Evolutionary conservation across 2,797 vertebrate genomes (phyloP).

Genomic region (Arrhamphus sclerolepis): DNA sequence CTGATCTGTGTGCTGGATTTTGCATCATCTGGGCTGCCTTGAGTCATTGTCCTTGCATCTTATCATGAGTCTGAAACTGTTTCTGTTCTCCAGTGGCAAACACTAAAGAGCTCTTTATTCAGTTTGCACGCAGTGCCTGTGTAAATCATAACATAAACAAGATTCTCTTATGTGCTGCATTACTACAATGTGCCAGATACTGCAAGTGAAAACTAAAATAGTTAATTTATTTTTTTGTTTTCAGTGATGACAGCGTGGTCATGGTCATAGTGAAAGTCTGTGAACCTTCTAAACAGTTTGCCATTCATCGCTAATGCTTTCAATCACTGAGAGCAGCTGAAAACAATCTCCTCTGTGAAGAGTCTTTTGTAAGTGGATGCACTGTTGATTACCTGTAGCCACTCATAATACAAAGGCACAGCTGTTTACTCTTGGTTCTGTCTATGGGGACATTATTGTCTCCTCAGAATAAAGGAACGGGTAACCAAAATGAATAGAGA

Average conservation of each 20-base stretch:
- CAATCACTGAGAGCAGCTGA: slow-evolving; percentile 79
- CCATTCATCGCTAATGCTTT: slow-evolving; percentile 82
- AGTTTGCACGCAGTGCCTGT: slow-evolving; percentile 1
- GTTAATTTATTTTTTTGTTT: slow-evolving; percentile 8
- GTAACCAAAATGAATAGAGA: slow-evolving; percentile 55
- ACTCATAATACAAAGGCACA: slow-evolving; percentile 79
- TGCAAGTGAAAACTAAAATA: slow-evolving; percentile 32
- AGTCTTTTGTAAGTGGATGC: slow-evolving; percentile 80
- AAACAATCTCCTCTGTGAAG: slow-evolving; percentile 78
- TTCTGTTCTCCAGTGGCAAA: slow-evolving; percentile 30
- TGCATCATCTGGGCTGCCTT: slow-evolving; percentile 20
- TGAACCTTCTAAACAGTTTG: slow-evolving; percentile 72
- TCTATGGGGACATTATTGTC: slow-evolving; percentile 58
- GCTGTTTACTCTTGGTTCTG: slow-evolving; percentile 76
- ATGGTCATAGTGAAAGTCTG: slow-evolving; percentile 65
- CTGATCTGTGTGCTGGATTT: slow-evolving; percentile 23
- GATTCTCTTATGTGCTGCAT: slow-evolving; percentile 23
- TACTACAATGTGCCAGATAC: slow-evolving; percentile 25
- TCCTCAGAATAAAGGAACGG: slow-evolving; percentile 56
- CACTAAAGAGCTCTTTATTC: slow-evolving; percentile 40
- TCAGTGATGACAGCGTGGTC: slow-evolving; percentile 18
- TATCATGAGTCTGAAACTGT: slow-evolving; percentile 47
- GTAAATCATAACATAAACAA: slow-evolving; percentile 35
- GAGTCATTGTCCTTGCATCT: slow-evolving; percentile 28
- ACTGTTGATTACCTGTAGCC: slow-evolving; percentile 83